phyloP scores from a whole-genome alignment of 2,888 invertebrate genomes.

The Drosophila fulvimacula region DNA sequence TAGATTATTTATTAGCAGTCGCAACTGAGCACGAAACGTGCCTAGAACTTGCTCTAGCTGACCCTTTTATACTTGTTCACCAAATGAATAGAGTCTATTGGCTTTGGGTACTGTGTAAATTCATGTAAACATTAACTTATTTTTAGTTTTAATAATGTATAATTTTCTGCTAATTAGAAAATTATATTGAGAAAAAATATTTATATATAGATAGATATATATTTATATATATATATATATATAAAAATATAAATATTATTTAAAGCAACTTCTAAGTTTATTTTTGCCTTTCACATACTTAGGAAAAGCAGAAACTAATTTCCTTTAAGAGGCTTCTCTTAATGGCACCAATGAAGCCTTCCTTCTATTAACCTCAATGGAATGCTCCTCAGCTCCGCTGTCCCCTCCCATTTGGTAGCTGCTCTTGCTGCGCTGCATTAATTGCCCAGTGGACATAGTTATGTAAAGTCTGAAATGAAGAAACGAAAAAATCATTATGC shows the following conservation, averaged over 20 bases:
- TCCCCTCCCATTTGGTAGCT: neutral
- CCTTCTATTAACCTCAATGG: conserved; percentile 29
- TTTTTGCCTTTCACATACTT: neutral
- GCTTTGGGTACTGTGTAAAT: neutral
- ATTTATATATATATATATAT: too few species aligned
- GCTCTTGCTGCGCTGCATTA: conserved; percentile 44
- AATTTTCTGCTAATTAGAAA: too few species aligned
- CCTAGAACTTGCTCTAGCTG: neutral
- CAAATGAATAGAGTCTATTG: neutral
- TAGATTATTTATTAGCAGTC: conserved; percentile 4
- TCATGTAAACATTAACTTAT: too few species aligned
- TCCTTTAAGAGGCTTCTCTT: neutral
- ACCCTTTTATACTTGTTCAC: too few species aligned
- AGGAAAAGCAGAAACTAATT: neutral
- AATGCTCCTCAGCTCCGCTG: neutral
- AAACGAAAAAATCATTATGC: conserved; percentile 39
- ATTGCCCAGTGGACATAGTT: conserved; percentile 65
- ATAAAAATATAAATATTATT: too few species aligned
- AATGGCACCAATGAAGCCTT: neutral
- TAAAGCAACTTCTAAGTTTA: too few species aligned
- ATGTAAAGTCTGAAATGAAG: conserved; percentile 30
- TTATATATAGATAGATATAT: too few species aligned
- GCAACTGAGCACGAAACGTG: neutral
- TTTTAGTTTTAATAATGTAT: too few species aligned
- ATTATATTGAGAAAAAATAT: too few species aligned